These are phyloP conservation scores for Plodia interpunctella DNA, from an alignment of 1,140 invertebrate genomes.

Conservation along the genomic window DNA sequence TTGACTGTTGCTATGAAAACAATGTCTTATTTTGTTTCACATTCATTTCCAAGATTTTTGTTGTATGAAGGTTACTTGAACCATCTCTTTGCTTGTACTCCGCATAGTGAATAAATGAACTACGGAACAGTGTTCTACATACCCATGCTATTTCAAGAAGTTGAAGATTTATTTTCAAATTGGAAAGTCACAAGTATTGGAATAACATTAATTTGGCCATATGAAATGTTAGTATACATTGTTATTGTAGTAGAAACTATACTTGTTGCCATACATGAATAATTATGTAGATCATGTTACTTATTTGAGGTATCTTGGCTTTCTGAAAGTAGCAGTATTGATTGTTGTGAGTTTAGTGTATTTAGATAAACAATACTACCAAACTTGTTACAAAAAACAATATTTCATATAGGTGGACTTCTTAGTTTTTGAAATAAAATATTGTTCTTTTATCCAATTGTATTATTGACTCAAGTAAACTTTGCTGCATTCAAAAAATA, in stretches of 20 bases:
- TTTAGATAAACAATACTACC: too few relatives aligned
- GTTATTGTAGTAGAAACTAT: conserved; percentile 1
- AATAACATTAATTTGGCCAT: conserved; percentile 24
- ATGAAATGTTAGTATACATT: conserved; percentile 34
- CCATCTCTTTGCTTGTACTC: conserved; percentile 12
- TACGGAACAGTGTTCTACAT: conserved; percentile 18
- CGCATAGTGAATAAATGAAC: conserved; percentile 23
- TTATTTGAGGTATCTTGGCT: neutral
- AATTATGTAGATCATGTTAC: neutral
- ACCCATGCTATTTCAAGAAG: conserved; percentile 29
- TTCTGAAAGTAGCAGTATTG: neutral
- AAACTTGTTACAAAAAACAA: too few relatives aligned
- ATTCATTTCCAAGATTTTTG: neutral
- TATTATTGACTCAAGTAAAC: too few relatives aligned
- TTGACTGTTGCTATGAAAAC: conserved; percentile 4
- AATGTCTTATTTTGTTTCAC: neutral
- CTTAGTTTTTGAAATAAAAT: too few relatives aligned
- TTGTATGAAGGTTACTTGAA: neutral
- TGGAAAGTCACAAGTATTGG: conserved; percentile 25
- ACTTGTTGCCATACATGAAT: conserved; percentile 1
- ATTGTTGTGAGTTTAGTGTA: too few relatives aligned
- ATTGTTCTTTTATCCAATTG: too few relatives aligned
- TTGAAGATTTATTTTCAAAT: conserved; percentile 22
- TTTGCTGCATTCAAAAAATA: too few relatives aligned
- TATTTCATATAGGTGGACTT: too few relatives aligned